These are phyloP conservation scores for Clytia hemisphaerica DNA, from an alignment of 30 jellyfish, hydroid and myxozoan genomes.

Conservation along the genomic window DNA sequence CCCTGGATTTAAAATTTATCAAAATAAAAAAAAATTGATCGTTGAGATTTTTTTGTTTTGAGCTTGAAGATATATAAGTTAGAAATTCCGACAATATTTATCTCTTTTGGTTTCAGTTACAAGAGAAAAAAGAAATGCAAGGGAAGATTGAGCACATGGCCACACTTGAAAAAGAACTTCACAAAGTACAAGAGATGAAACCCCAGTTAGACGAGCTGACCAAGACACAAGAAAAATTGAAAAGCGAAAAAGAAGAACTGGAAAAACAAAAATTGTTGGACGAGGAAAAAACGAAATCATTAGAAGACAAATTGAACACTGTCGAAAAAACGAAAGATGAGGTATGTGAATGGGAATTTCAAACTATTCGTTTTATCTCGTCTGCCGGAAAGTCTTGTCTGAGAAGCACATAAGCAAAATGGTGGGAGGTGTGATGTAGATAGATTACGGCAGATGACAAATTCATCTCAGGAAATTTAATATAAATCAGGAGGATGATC, in stretches of 20 bases:
- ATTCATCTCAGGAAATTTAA: no score
- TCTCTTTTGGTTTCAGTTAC: slow-evolving; percentile 15
- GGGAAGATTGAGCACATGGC: slow-evolving; percentile 42
- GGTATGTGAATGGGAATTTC: slow-evolving; percentile 26
- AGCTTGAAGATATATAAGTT: no score
- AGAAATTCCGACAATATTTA: neutral
- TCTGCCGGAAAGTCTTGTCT: no score
- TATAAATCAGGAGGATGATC: no score
- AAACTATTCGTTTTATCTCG: no score
- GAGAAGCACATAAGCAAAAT: no score
- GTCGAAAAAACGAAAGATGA: slow-evolving; percentile 39
- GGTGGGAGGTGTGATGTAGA: no score
- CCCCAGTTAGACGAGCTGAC: slow-evolving; percentile 34
- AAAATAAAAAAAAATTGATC: no score
- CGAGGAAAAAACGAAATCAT: slow-evolving; percentile 12
- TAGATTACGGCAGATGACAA: no score
- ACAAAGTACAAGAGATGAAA: slow-evolving; percentile 35
- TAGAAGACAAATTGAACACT: slow-evolving; percentile 19
- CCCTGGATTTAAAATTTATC: no score
- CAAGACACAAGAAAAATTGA: slow-evolving; percentile 28
- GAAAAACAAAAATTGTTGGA: slow-evolving; percentile 27
- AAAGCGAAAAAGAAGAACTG: slow-evolving; percentile 24
- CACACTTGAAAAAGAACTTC: slow-evolving; percentile 52
- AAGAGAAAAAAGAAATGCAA: slow-evolving; percentile 45
- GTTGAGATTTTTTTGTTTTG: no score